phyloP scores from a whole-genome alignment of 2,888 invertebrate species.

The Hirtodrosophila cameraria region DNA sequence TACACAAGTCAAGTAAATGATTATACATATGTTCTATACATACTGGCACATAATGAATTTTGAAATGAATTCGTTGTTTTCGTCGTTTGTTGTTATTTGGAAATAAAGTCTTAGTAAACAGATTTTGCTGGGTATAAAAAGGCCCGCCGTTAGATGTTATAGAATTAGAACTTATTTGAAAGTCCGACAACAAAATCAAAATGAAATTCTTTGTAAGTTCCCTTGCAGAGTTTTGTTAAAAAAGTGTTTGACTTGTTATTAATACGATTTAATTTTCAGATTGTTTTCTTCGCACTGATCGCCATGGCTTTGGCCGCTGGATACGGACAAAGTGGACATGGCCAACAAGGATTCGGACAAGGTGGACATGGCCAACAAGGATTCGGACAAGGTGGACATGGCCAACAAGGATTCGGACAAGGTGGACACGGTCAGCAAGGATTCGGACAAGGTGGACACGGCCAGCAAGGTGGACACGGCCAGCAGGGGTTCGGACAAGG shows the following conservation, averaged over 20 bases:
- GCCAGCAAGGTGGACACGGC: conserved; percentile 40
- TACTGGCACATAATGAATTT: neutral
- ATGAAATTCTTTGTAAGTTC: conserved; percentile 70
- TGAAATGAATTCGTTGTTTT: conserved; percentile 24
- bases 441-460: conserved; percentile 29
- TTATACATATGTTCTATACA: neutral
- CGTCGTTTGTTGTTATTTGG: conserved; percentile 27
- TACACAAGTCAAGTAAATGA: neutral
- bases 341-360: conserved; percentile 26
- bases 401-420: conserved; percentile 35
- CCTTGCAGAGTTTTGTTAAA: neutral
- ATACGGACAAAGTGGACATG: conserved; percentile 26
- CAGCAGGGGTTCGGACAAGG: conserved; percentile 28
- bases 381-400: conserved; percentile 28
- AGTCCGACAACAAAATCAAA: conserved; percentile 32
- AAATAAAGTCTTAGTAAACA: neutral
- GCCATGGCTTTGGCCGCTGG: conserved; percentile 54
- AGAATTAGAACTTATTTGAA: conserved; percentile 45
- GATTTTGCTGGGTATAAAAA: conserved; percentile 49
- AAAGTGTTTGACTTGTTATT: neutral
- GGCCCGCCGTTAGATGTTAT: neutral
- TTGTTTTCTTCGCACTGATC: conserved; percentile 62
- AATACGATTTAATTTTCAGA: conserved; percentile 25
- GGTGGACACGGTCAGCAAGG: conserved; percentile 44
- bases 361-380: conserved; percentile 40